These are phyloP conservation scores for Botia almorhae DNA, from an alignment of 2,797 vertebrate species.

Conservation along the genomic window DNA sequence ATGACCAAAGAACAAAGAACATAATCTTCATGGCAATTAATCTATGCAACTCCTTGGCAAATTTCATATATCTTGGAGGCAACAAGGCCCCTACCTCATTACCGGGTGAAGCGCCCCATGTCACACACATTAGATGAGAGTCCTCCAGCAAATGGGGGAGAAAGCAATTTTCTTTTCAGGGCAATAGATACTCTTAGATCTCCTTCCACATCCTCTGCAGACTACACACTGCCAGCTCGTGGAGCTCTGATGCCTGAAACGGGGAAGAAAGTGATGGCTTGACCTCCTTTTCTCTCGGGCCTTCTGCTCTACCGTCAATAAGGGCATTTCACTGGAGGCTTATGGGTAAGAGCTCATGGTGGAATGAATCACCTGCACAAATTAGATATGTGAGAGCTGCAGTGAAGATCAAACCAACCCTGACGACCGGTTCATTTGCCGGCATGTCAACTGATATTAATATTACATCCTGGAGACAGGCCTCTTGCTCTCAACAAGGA, in stretches of 20 bases:
- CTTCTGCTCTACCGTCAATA: slow-evolving; percentile 27
- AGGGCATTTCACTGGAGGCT: slow-evolving; percentile 43
- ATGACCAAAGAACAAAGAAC: slow-evolving; percentile 66
- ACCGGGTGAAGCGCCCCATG: slow-evolving; percentile 67
- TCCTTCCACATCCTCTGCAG: slow-evolving; percentile 73
- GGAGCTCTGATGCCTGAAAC: slow-evolving; percentile 64
- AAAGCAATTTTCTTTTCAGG: slow-evolving; percentile 82
- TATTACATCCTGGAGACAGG: slow-evolving; percentile 30
- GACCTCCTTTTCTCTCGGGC: slow-evolving; percentile 61
- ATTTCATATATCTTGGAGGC: slow-evolving; percentile 68
- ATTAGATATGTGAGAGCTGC: slow-evolving; percentile 55
- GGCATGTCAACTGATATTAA: slow-evolving; percentile 59
- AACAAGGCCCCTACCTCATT: slow-evolving; percentile 75
- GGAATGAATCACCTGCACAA: slow-evolving; percentile 50
- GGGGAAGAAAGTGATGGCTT: slow-evolving; percentile 71
- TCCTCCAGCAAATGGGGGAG: slow-evolving; percentile 74
- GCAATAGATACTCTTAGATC: slow-evolving; percentile 80
- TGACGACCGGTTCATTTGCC: slow-evolving; percentile 59
- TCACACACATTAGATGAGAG: slow-evolving; percentile 75
- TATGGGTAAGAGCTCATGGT: slow-evolving; percentile 28
- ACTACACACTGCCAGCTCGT: slow-evolving; percentile 61
- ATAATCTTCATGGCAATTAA: slow-evolving; percentile 70
- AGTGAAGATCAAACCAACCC: slow-evolving; percentile 59
- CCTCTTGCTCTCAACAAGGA: slow-evolving; percentile 30
- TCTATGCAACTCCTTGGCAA: slow-evolving; percentile 73